phyloP scores from a whole-genome alignment of 2,888 invertebrate genomes.

The Andricus quercusramuli region DNA sequence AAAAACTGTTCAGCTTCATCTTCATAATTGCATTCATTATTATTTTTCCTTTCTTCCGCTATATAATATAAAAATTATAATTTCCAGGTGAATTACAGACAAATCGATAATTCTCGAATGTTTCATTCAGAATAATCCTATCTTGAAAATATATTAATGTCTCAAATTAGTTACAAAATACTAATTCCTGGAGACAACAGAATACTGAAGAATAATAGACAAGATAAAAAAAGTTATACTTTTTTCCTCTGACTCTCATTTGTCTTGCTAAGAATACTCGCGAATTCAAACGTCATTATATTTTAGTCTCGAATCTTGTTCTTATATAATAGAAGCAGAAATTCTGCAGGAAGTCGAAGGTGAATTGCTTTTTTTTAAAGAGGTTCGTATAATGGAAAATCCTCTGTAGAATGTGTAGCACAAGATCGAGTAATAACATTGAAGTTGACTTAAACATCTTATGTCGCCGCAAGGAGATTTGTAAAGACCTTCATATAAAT shows the following conservation, averaged over 20 bases:
- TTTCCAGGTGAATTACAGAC: too few species aligned
- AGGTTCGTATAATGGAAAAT: neutral
- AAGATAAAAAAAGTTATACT: neutral
- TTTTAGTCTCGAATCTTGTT: constrained; percentile 11
- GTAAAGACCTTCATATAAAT: constrained; percentile 13
- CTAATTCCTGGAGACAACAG: too few species aligned
- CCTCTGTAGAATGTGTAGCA: neutral
- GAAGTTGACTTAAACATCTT: neutral
- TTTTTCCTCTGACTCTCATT: constrained; percentile 1
- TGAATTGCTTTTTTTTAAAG: neutral
- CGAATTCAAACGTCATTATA: constrained; percentile 27
- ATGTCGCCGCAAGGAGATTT: neutral
- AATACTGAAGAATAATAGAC: neutral
- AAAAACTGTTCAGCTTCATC: neutral
- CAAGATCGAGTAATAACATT: constrained; percentile 9
- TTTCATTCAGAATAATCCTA: too few species aligned
- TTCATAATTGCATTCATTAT: neutral
- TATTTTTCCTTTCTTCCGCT: too few species aligned
- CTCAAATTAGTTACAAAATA: too few species aligned
- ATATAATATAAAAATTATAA: too few species aligned
- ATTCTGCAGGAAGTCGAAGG: neutral
- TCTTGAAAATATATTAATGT: too few species aligned
- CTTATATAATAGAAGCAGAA: constrained; percentile 4
- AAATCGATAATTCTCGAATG: too few species aligned
- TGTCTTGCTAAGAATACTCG: constrained; percentile 4